Evolutionary conservation across 2,113 vertebrate species (phyloP), one percentile per base, ranked within the genome.

Genomic region (Tachuris rubrigastra): DNA sequence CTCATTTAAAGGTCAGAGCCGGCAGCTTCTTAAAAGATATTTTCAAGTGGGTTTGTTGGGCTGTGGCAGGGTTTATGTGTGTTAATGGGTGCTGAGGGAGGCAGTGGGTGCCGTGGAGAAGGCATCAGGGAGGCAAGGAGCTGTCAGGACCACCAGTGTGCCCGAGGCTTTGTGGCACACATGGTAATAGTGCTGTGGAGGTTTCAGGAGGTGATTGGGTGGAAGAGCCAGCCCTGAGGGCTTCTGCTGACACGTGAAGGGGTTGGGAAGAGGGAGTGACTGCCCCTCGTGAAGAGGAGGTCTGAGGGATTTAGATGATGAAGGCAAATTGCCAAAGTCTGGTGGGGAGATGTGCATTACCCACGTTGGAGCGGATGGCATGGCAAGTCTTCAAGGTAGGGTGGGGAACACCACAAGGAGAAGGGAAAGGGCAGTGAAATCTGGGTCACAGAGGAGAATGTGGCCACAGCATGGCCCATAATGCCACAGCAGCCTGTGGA

Each of bases 1-100:
- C 98, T 97, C 53, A 3, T 96, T 95, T 97, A 98, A 98, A 98
- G 98, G 98, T 98, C 98, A 98, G 83, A 72, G 83, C 76, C 49
- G 33, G 94, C 96, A 84, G 94, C 97, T 84, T 80, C 83, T 58
- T 95, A 79, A 94, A 97, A 95, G 80, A 60, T 84, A 47, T 82
- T 97, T 96, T 96, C 66, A 16, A 5, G 74, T n/a, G 35, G 79
- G 94, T 96, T 94, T 93, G 94, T 80, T 88, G 93, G 88, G 62
- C 95, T 88, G 49, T 94, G 96, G 89, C 88, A 93, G 93, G 93
- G 80, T 95, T 72, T 67, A 16, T 90, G 82, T 24, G 41, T 55
- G 31, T 58, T 71, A 59, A 47, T 15, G 30, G 87, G 82, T 92
- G 47, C n/a, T 3, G 3, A 41, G 63, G 79, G 41, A 56, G 33